Percentiles rank a stretch among this genome's conserved stretches.
phyloP scores from a whole-genome alignment of 2,888 invertebrate species.

The Oscheius myriophilus region DNA sequence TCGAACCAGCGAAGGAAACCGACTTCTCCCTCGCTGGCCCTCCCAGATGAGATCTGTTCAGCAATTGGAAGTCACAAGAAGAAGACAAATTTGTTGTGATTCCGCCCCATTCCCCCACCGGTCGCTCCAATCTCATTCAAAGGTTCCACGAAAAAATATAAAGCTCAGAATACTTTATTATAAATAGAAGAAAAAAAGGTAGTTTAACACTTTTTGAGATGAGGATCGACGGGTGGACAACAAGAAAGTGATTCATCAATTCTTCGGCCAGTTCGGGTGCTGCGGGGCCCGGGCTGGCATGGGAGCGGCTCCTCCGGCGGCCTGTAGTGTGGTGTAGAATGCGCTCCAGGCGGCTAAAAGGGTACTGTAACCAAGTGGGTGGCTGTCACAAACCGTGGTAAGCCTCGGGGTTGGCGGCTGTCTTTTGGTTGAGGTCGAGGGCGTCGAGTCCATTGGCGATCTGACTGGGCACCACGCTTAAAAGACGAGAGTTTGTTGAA shows the following conservation, averaged over 20 bases:
- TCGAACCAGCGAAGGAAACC: too few species aligned
- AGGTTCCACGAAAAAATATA: too few species aligned
- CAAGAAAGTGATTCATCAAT: neutral
- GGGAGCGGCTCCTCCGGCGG: neutral
- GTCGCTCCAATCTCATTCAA: too few species aligned
- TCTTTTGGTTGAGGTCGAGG: conserved; percentile 48
- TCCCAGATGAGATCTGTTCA: too few species aligned
- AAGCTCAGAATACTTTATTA: too few species aligned
- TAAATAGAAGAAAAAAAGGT: too few species aligned
- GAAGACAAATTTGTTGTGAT: too few species aligned
- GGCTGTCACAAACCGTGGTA: conserved; percentile 1
- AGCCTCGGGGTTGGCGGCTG: conserved; percentile 27
- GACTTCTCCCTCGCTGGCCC: too few species aligned
- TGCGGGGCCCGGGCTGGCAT: neutral
- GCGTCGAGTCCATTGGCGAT: conserved; percentile 54
- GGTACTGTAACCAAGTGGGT: neutral
- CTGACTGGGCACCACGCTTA: conserved; percentile 19
- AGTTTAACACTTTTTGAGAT: neutral
- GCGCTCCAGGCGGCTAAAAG: conserved; percentile 29
- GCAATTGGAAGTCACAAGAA: too few species aligned
- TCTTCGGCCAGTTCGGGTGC: conserved; percentile 9
- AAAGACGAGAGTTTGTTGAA: too few species aligned
- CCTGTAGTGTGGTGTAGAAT: conserved; percentile 20
- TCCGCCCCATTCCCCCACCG: too few species aligned
- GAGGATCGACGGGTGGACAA: neutral